Base-by-base conservation (phyloP, 2,797 vertebrate species). In the Rhyacichthys aspro region DNA sequence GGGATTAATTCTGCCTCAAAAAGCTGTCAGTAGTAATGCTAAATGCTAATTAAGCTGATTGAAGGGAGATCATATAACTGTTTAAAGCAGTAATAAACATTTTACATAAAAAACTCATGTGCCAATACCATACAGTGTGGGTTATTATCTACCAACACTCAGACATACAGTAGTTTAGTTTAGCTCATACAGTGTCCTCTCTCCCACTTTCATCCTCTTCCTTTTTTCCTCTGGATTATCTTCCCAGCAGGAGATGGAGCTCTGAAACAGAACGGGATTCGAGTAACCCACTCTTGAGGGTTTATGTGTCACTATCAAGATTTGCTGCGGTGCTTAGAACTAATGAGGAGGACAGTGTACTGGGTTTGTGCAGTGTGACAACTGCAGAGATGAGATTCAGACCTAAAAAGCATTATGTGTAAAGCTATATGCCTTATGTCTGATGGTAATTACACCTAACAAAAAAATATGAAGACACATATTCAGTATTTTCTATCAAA, bases 171-270 rank as follows among this genome's bases (percentile, higher is more conserved):
- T 18, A 8, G n/a, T 19, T 17, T 18, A 59, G 10, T 60, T 41
- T 28, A 5, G 23, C 23, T 5, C 23, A 17, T 10, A 19, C 38
- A 52, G 15, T 42, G 45, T 11, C 0, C 23, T 9, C n/a, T 42
- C 41, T 47, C 38, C 36, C 36, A 16, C 16, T 56, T 39, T 32
- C 49, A 12, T n/a, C 46, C 17, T 42, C 54, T 3, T 47, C 54
- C 67, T 9, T 72, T 74, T 58, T 50, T 43, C 57, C 43, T 8
- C 45, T 7, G 54, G 66, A 83, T 84, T 74, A 78, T 65, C 53
- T 55, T 70, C 79, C 55, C 70, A 82, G 74, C n/a, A 41, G 60
- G 72, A 57, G 76, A 43, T 0, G 0, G 44, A 49, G 37, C 23
- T 76, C 19, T 72, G 64, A 63, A 70, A 60, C 63, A 46, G 56